These are phyloP conservation scores for Salvelinus sp. DNA, from an alignment of 2,113 vertebrate species.

Conservation along the genomic window DNA sequence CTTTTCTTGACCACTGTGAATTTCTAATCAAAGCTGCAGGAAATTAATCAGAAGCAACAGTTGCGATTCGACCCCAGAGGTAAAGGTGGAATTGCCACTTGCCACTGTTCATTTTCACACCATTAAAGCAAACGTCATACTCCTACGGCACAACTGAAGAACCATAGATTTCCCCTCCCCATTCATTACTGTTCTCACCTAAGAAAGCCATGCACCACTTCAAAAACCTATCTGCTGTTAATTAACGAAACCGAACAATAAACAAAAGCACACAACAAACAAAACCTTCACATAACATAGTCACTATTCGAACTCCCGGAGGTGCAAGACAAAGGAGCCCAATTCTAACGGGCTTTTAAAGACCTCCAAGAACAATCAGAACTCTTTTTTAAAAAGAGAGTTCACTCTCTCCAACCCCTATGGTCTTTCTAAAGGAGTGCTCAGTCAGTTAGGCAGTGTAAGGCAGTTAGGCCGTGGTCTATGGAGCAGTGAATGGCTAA, in stretches of 20 bases:
- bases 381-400: constrained; percentile 42
- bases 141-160: constrained; percentile 64
- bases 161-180: constrained; percentile 57
- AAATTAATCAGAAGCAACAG: constrained; percentile 62
- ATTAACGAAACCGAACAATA: constrained; percentile 52
- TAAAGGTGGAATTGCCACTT: constrained; percentile 63
- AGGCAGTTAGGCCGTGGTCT: constrained; percentile 48
- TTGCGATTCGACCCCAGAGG: constrained; percentile 61
- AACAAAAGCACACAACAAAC: neutral
- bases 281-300: constrained; percentile 24
- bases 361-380: constrained; percentile 43
- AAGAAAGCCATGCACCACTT: constrained; percentile 35
- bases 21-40: constrained; percentile 59
- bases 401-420: constrained; percentile 29
- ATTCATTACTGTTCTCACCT: constrained; percentile 47
- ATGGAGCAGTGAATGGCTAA: constrained; percentile 59
- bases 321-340: constrained; percentile 62
- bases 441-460: constrained; percentile 45
- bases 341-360: constrained; percentile 69
- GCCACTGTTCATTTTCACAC: constrained; percentile 68
- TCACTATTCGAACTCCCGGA: constrained; percentile 45
- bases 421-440: constrained; percentile 17
- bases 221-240: constrained; percentile 10
- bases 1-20: constrained; percentile 56
- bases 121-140: constrained; percentile 69